Evolutionary conservation across 2,888 invertebrate species (phyloP), one percentile per base, ranked within the genome.

Genomic region (Macaria liturata): DNA sequence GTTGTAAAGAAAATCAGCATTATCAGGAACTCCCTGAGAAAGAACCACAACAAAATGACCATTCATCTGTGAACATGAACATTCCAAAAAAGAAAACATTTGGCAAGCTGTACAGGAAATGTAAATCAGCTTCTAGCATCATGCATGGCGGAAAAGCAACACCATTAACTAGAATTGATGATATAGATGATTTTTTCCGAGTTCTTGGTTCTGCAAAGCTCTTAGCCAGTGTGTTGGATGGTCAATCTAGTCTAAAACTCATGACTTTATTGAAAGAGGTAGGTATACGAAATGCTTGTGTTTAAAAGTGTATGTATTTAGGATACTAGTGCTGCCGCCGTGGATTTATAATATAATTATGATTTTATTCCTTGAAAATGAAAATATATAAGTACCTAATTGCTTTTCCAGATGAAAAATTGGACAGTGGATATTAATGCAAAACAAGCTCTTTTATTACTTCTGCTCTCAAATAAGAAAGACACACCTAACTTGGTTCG

Each of bases 381-480:
- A 20, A 20, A 20, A 20, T 20, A 20, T 20, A 20, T 20, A 20
- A 20, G 20, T 34, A 34, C 4, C 4, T 6, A 37, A 37, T 1
- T 4, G 34, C 7, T 37, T 4, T 43, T 80, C 45, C 69, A 91
- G 91, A 81, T 90, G 81, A 83, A 78, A 69, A 79, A 72, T 58
- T 91, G 89, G 89, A 80, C 82, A 57, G 64, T 74, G 9, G 84
- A 82, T 32, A 84, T 91, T 47, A 87, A 74, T 60, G 79, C 86
- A 42, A 76, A 69, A 49, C 91, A 91, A 66, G 89, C 88, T 2
- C 63, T 91, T 34, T 65, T 91, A 50, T 62, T 89, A 40, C 69
- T 91, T 43, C 69, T 91, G 62, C 67, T 91, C 37, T 69, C 71
- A 6, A 90, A 86, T 70, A 90, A 91, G 65, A 90, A 87, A 65